Percentiles rank a stretch among this genome's conserved stretches.
Evolutionary conservation across 2,113 vertebrate genomes (phyloP).

Genomic region (Lepus europaeus): DNA sequence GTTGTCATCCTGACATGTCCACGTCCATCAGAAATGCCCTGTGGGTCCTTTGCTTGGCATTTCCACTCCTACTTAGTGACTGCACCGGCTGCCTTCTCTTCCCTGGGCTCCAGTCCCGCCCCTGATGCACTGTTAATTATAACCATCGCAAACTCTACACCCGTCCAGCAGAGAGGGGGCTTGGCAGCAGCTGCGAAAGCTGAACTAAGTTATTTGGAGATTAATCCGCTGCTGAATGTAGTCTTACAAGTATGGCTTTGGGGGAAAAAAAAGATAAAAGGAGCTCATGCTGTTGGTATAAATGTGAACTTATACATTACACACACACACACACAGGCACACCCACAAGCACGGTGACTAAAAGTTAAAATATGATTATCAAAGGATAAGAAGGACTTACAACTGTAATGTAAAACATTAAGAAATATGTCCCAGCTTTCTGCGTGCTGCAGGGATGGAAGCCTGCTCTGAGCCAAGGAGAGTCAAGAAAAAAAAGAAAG

Average conservation of each 20-base stretch:
- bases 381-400: constrained; percentile 79
- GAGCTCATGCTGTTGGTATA: constrained; percentile 72
- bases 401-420: constrained; percentile 72
- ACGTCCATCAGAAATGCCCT: neutral
- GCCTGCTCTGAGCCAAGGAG: constrained; percentile 69
- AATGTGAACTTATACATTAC: constrained; percentile 59
- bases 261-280: constrained; percentile 88
- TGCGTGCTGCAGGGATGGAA: constrained; percentile 28
- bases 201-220: constrained; percentile 92
- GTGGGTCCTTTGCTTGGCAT: constrained; percentile 16
- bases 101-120: constrained; percentile 12
- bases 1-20: neutral
- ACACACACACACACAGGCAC: constrained; percentile 50
- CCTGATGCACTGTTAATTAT: constrained; percentile 81
- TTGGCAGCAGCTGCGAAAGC: constrained; percentile 91
- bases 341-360: constrained; percentile 50
- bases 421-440: constrained; percentile 66
- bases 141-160: constrained; percentile 76
- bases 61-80: constrained; percentile 50
- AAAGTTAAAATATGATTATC: constrained; percentile 82
- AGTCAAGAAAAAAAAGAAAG: neutral
- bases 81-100: constrained; percentile 13
- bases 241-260: constrained; percentile 91
- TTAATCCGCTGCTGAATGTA: constrained; percentile 93
- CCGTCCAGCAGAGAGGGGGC: constrained; percentile 78